Percentiles rank a stretch among this genome's conserved stretches.
Conservation (phyloP, 2,888 invertebrate genomes). For the Abrostola tripartita region DNA sequence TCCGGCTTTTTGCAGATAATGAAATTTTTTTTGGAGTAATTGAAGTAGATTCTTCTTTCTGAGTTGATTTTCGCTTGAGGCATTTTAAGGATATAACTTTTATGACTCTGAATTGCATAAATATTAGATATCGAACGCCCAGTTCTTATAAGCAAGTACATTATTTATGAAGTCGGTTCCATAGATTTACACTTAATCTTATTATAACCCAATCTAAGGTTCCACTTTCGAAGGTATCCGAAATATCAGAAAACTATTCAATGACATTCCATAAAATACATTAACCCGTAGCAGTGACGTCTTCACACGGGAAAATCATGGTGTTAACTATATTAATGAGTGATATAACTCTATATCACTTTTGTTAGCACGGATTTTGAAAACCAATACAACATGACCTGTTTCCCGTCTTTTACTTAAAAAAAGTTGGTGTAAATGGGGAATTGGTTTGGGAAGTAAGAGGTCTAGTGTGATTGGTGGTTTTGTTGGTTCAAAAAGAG, state of each 20-base stretch:
- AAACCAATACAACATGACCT: constrained; percentile 51
- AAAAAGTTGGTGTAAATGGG: constrained; percentile 3
- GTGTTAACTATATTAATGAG: constrained; percentile 83
- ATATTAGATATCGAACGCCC: no score
- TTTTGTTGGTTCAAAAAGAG: constrained; percentile 43
- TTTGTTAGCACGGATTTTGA: constrained; percentile 69
- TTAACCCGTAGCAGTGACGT: constrained; percentile 53
- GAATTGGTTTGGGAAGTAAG: neutral
- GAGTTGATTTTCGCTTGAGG: no score
- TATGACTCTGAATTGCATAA: no score
- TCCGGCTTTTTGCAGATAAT: no score
- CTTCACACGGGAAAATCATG: constrained; percentile 81
- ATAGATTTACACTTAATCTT: no score
- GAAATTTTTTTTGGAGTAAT: no score
- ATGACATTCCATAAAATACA: constrained; percentile 52
- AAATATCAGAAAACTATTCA: constrained; percentile 16
- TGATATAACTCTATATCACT: constrained; percentile 67
- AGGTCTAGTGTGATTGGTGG: constrained; percentile 57
- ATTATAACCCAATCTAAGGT: no score
- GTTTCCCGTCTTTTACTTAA: neutral
- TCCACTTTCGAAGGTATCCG: constrained; percentile 4
- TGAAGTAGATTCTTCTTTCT: no score
- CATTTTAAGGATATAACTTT: no score
- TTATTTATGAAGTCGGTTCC: no score
- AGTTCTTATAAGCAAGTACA: no score